Evolutionary conservation across 2,113 vertebrate species (phyloP).

Genomic region (Grallaria varia): DNA sequence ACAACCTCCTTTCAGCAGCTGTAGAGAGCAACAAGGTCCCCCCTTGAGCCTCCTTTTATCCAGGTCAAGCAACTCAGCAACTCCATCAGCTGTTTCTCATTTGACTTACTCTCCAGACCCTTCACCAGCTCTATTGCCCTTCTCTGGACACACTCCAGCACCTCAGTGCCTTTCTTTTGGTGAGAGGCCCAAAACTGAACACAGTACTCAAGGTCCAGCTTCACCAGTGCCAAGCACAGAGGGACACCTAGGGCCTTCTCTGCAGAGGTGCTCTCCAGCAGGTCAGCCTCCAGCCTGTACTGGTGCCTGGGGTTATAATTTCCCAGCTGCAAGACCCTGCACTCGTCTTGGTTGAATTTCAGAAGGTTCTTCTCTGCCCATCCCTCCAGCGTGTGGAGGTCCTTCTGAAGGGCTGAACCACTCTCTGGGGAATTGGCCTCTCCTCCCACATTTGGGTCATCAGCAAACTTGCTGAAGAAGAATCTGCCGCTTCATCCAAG

Average conservation of each 20-base stretch:
- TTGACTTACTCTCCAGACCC: neutral
- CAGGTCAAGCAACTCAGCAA: neutral
- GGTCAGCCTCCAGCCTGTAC: neutral
- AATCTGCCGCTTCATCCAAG: neutral
- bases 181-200: neutral
- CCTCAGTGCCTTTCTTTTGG: neutral
- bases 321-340: neutral
- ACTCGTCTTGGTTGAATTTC: neutral
- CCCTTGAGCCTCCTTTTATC: neutral
- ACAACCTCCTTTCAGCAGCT: neutral
- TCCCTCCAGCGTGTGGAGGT: neutral
- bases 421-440: accelerated
- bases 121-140: neutral
- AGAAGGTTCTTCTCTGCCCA: neutral
- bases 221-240: neutral
- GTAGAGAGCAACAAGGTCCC: neutral
- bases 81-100: neutral
- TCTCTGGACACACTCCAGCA: neutral
- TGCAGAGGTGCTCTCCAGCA: neutral
- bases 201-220: neutral
- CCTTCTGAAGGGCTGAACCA: neutral
- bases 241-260: neutral
- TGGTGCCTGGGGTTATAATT: neutral
- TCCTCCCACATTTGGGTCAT: neutral
- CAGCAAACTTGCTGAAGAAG: neutral